Evolutionary conservation across 2,113 vertebrate genomes (phyloP).

Genomic region (Xenus cinereus): DNA sequence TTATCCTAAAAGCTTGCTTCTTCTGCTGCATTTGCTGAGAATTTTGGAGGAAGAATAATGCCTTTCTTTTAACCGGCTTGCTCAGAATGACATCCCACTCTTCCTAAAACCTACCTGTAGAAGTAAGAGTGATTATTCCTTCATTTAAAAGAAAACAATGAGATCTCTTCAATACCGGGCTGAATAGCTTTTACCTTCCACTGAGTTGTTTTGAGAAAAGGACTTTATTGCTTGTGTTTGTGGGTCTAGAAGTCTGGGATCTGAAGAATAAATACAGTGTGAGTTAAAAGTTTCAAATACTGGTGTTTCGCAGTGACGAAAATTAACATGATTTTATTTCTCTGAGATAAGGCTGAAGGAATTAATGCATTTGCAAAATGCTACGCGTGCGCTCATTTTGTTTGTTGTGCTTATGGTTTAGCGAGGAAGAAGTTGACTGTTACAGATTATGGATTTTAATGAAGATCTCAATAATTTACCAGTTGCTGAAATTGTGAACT

Average conservation of each 20-base stretch:
- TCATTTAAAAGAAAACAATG: not conserved
- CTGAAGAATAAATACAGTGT: not conserved
- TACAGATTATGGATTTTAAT: conserved; percentile 58
- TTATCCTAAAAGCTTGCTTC: conserved; percentile 55
- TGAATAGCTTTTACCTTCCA: not conserved
- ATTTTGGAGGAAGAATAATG: conserved; percentile 7
- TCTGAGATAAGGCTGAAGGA: not conserved
- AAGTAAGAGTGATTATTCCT: not conserved
- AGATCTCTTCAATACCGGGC: not conserved
- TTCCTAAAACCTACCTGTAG: conserved; percentile 44
- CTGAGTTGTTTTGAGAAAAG: not conserved
- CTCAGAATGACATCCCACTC: not conserved
- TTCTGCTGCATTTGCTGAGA: conserved; percentile 2
- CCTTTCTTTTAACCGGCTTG: not conserved
- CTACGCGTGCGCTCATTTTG: not conserved
- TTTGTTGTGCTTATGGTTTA: conserved; percentile 19
- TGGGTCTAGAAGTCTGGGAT: not conserved
- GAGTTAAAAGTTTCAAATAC: not conserved
- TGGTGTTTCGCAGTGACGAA: not conserved
- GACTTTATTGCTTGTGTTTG: not conserved
- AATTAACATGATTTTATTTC: not conserved
- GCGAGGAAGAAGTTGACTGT: not conserved
- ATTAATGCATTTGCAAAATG: not conserved
- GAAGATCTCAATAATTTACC: conserved; percentile 51
- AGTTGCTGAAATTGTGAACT: conserved; percentile 10